Conservation (phyloP, 2,113 vertebrate genomes). For the Empidonax traillii region DNA sequence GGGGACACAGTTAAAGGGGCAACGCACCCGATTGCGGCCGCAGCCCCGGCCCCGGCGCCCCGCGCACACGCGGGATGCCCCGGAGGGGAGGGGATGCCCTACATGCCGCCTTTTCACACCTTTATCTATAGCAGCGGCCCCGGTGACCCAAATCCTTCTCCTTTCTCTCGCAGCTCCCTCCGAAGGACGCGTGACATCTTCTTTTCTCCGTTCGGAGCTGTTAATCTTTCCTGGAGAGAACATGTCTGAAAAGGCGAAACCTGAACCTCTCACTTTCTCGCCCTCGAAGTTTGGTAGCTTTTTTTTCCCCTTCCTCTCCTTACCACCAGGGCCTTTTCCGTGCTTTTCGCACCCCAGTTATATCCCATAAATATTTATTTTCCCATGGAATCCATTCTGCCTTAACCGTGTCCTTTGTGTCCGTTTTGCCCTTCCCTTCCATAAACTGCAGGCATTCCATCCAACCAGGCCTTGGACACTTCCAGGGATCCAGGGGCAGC, state of each 20-base stretch:
- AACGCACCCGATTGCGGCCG: conserved; percentile 72
- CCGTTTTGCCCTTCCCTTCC: background rate
- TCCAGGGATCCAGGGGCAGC: background rate
- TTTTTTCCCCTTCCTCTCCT: background rate
- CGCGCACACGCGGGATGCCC: background rate
- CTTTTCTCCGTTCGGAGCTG: background rate
- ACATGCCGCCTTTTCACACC: background rate
- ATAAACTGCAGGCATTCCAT: background rate
- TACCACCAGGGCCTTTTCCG: background rate
- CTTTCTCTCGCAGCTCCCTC: background rate
- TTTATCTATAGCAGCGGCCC: background rate
- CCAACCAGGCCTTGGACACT: background rate
- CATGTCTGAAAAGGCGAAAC: background rate
- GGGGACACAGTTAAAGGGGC: conserved; percentile 95
- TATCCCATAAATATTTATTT: background rate
- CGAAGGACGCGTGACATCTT: background rate
- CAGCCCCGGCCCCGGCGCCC: background rate
- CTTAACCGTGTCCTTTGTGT: background rate
- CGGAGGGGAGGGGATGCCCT: background rate
- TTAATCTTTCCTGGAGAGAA: background rate
- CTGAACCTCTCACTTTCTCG: background rate
- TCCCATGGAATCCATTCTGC: background rate
- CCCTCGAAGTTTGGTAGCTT: background rate
- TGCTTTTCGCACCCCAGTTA: background rate
- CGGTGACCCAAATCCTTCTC: conserved; percentile 9